Evolutionary conservation across 2,113 vertebrate genomes (phyloP), one percentile per base, ranked within the genome.

Genomic region (Reinhardtius hippoglossoides): DNA sequence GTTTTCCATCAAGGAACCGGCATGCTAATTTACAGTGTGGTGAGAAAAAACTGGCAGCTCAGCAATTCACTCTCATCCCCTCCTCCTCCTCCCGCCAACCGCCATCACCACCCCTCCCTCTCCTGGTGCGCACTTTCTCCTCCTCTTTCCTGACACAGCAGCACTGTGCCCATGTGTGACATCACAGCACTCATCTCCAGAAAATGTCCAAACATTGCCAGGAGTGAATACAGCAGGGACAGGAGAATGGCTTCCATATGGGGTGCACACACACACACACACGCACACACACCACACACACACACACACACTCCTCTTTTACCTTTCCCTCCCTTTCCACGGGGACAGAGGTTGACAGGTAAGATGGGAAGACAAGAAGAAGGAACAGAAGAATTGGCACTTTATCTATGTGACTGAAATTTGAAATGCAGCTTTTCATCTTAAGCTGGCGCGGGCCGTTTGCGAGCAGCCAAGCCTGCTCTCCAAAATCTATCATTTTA

Each of bases 231-330:
- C 52, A 72, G 75, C 54, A 35, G 80, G 73, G 62, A 67, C 9
- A 9, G 58, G 21, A 74, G 67, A 89, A 93, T 91, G 75, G 56
- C 82, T 94, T 92, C 89, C 90, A 92, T 89, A 91, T 89, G 89
- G 60, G 76, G 31, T 62, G 46, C 58, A 23, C 69, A 12, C 59
- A 15, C 13, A 35, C 56, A 31, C 46, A 6, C 27, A 31, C 27
- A 31, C 5, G 6, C 27, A 31, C 27, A 31, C 27, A 31, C 27
- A 31, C 31, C 31, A 31, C 31, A 31, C 31, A 31, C 31, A 31
- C 31, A 31, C 31, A 31, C 31, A 31, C n/a, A 10, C 61, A 20
- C 58, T 62, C 23, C 9, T 59, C 35, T 52, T 76, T 70, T 31
- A 63, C 66, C 50, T 76, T 60, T 26, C 71, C 42, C 52, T 76